Evolutionary conservation across 1,140 invertebrate species (phyloP), one percentile per base, ranked within the genome.

Genomic region (Dendrolimus punctatus): DNA sequence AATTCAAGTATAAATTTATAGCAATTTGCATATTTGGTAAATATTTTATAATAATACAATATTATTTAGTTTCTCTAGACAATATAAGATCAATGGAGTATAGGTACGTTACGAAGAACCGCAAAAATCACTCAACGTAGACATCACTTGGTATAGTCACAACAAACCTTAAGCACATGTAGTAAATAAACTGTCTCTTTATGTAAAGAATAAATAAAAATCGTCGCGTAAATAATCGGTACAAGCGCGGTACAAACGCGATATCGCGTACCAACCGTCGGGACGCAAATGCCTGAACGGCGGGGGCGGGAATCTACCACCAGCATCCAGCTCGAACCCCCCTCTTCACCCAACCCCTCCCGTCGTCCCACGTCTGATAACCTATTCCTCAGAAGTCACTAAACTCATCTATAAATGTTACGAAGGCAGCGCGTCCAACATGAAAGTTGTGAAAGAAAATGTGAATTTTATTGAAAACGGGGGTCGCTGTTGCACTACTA

Each of bases 351-450:
- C 54, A 46, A 56, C 66, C 47, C 57, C 51, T 41, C 63, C 42
- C 6, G 36, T 55, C 50, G 59, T 67, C 53, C 62, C 66, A 57
- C 64, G 73, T 75, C 75, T 85, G 80, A 85, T 85, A 85, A 85
- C 80, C 79, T 85, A 76, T 78, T 81, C 81, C 81, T 85, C 75
- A 78, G 81, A 83, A 85, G 81, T 85, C 80, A 79, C 74, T 81
- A 83, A 81, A 83, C 78, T 80, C 79, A 62, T 68, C 62, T 71
- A 78, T 77, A 73, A 79, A 79, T 80, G 79, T 80, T 78, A 76
- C 68, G 70, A 68, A 77, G 66, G 68, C 74, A 76, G 1, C 23
- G 23, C 23, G 23, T 23, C 66, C 67, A 69, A 68, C 69, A 74
- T 64, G 60, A 70, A 72, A 71, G 70, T 78, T 69, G 69, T 67